These are phyloP conservation scores for Candidula unifasciata DNA, from an alignment of 2,888 invertebrate genomes.

Conservation along the genomic window DNA sequence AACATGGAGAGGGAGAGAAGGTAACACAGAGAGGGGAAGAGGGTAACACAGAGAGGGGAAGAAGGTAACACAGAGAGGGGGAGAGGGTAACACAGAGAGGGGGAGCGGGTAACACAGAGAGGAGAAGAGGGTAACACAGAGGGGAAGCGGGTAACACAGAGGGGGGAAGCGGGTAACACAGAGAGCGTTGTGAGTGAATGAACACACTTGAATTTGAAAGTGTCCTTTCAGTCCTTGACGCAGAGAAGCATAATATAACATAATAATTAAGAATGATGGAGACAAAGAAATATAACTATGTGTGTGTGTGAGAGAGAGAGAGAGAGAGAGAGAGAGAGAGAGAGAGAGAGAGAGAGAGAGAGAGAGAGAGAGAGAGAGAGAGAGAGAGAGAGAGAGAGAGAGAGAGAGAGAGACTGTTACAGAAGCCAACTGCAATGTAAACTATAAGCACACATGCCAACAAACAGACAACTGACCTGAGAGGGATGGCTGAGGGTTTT, in stretches of 20 bases:
- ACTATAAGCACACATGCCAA: not conserved
- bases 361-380: slow-evolving; percentile 47
- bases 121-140: no score
- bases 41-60: not conserved
- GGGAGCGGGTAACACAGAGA: no score
- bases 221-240: no score
- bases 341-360: slow-evolving; percentile 52
- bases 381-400: slow-evolving; percentile 37
- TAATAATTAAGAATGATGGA: no score
- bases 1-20: not conserved
- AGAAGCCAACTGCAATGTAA: not conserved
- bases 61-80: no score
- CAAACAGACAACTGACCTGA: slow-evolving; percentile 80
- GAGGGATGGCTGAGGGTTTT: slow-evolving; percentile 82
- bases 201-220: no score
- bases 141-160: no score
- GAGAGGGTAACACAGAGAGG: no score
- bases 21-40: not conserved
- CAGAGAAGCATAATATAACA: no score
- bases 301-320: slow-evolving; percentile 12
- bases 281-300: no score
- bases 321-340: slow-evolving; percentile 47
- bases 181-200: no score
- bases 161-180: no score
- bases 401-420: not conserved